These are phyloP conservation scores for Ceraclea dissimilis DNA, from an alignment of 2,888 invertebrate genomes.

Conservation along the genomic window DNA sequence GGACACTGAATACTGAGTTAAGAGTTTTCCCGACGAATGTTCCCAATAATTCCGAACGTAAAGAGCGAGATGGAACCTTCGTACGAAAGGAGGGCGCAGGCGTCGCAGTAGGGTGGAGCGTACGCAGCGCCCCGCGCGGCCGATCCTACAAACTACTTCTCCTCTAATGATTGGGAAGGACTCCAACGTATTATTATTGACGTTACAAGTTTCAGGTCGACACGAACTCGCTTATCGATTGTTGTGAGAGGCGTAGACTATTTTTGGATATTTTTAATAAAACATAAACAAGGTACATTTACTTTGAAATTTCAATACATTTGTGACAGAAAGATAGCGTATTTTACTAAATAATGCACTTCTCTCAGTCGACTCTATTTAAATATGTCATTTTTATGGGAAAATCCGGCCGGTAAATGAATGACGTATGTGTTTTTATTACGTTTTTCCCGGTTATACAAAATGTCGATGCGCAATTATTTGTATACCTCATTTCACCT, in stretches of 20 bases:
- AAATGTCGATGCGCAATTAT: no score
- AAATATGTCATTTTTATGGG: no score
- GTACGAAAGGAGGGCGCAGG: not conserved
- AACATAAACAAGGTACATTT: constrained; percentile 1
- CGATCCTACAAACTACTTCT: not conserved
- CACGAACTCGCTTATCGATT: not conserved
- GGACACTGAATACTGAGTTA: not conserved
- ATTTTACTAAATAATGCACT: no score
- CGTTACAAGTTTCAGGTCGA: not conserved
- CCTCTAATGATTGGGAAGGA: not conserved
- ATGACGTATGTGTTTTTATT: no score
- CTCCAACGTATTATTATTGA: not conserved
- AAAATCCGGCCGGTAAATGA: no score
- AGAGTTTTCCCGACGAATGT: not conserved
- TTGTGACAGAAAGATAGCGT: not conserved
- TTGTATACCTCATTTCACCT: no score
- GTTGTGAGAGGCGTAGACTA: not conserved
- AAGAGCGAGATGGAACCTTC: not conserved
- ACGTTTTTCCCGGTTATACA: no score
- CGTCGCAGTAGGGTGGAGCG: not conserved
- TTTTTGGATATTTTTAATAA: constrained; percentile 1
- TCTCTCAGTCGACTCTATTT: no score
- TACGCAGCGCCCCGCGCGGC: not conserved
- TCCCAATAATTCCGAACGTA: not conserved
- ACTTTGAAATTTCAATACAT: no score